Evolutionary conservation across 2,113 vertebrate species (phyloP).

Genomic region (Pangasianodon hypophthalmus): DNA sequence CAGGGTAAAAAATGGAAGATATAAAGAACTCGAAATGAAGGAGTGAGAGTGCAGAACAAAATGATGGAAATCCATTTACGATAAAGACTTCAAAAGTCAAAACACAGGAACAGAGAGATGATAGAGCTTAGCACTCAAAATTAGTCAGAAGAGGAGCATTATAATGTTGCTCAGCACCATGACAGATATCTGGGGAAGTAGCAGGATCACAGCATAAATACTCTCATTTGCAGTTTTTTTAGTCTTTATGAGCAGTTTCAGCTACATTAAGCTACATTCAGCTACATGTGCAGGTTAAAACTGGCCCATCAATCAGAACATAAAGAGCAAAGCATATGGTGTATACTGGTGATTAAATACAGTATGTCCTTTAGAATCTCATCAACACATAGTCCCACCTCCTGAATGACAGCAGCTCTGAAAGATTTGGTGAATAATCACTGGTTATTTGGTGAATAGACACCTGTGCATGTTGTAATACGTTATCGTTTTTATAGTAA

Average conservation of each 20-base stretch:
- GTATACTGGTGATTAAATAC: slow-evolving; percentile 1
- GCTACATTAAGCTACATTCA: background rate
- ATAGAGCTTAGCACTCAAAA: background rate
- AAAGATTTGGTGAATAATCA: background rate
- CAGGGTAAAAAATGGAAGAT: background rate
- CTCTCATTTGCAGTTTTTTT: slow-evolving; percentile 17
- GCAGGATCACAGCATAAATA: background rate
- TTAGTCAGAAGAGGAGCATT: background rate
- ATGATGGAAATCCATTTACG: slow-evolving; percentile 27
- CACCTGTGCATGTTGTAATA: background rate
- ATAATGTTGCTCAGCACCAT: slow-evolving; percentile 1
- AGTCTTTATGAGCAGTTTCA: background rate
- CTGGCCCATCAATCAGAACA: background rate
- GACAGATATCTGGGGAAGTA: background rate
- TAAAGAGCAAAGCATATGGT: background rate
- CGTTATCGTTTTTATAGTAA: background rate
- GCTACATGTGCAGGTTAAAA: background rate
- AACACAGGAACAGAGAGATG: background rate
- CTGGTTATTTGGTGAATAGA: background rate
- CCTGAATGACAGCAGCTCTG: background rate
- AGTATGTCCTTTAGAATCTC: background rate
- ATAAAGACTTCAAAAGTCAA: background rate
- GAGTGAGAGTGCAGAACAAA: background rate
- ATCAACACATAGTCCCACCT: background rate
- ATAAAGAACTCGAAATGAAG: background rate